These are phyloP conservation scores for Scaeva pyrastri DNA, from an alignment of 2,888 invertebrate genomes.

Conservation along the genomic window DNA sequence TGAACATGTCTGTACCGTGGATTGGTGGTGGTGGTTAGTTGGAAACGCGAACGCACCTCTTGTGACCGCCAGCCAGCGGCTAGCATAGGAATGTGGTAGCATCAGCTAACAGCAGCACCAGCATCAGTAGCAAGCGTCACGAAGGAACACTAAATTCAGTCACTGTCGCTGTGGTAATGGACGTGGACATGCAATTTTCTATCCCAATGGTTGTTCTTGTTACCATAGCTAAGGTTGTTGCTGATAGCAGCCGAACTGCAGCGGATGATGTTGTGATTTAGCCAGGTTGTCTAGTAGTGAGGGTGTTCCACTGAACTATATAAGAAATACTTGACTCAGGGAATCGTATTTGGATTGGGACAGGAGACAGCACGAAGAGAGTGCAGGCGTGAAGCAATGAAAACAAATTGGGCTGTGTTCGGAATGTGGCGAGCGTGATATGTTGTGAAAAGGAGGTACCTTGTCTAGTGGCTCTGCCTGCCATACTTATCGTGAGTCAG, in stretches of 20 bases:
- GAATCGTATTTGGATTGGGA: background rate
- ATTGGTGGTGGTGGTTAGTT: constrained; percentile 7
- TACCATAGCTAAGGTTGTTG: background rate
- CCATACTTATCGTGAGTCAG: constrained; percentile 48
- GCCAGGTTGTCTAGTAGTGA: constrained; percentile 65
- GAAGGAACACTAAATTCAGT: constrained; percentile 72
- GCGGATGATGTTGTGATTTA: background rate
- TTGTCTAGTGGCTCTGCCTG: background rate
- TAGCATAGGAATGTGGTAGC: constrained; percentile 70
- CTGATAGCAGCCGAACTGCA: constrained; percentile 9
- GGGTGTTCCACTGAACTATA: constrained; percentile 73
- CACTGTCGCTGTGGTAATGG: constrained; percentile 68
- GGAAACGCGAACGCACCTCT: constrained; percentile 64
- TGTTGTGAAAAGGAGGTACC: background rate
- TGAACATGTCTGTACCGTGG: constrained; percentile 46
- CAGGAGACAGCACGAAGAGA: background rate
- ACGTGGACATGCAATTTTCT: constrained; percentile 65
- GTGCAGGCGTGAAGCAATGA: constrained; percentile 37
- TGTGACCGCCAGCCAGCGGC: constrained; percentile 54
- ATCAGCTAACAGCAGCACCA: background rate
- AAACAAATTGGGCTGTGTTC: constrained; percentile 62
- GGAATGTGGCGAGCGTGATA: constrained; percentile 60
- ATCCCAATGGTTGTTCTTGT: constrained; percentile 11
- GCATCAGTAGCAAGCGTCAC: constrained; percentile 55
- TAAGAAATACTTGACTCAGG: background rate